Base-by-base conservation (phyloP, 1,140 invertebrate genomes). In the Drosophila ananassae region DNA sequence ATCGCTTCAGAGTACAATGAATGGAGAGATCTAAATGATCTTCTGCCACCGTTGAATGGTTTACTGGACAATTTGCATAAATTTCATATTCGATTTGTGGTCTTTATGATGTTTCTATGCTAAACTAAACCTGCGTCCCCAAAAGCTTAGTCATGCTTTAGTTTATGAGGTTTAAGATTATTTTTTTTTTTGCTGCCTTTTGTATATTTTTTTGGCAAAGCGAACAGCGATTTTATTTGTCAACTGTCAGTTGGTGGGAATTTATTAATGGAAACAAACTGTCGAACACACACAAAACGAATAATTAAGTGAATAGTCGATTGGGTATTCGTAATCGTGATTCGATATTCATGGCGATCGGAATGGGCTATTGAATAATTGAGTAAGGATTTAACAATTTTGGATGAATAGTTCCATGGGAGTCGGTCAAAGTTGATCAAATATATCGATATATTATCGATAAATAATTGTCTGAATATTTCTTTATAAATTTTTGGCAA, bases 1-100 rank as follows among this genome's bases (percentile, higher is more conserved):
- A 67, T 53, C 13, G 28, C 10, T 13, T 30, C 24, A 1, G n/a
- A 62, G 24, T 34, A 2, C 5, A 22, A 32, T 12, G 34, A 28
- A 30, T 12, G 50, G 58, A 46, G 68, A 3, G 54, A 37, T 17
- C 56, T 37, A 71, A 73, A 73, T 61, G 69, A 63, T 73, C 58
- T 74, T 73, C 56, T 78, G 81, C 83, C 83, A 85, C 79, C 57
- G 82, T 75, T 69, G 63, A 69, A 69, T 69, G 44, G 25, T 25
- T 57, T 41, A 52, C 51, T 24, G 41, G 55, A 53, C 30, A 56
- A 76, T 77, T 67, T 68, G 62, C 73, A 76, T 76, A 76, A 77
- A 69, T 60, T 68, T 61, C 56, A 68, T 60, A 77, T 77, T 61
- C 56, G 61, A 75, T 75, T 76, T 76, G 73, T 55, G 62, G 66